Evolutionary conservation across 2,797 vertebrate species (phyloP), one percentile per base, ranked within the genome.

Genomic region (Hylomyscus alleni): DNA sequence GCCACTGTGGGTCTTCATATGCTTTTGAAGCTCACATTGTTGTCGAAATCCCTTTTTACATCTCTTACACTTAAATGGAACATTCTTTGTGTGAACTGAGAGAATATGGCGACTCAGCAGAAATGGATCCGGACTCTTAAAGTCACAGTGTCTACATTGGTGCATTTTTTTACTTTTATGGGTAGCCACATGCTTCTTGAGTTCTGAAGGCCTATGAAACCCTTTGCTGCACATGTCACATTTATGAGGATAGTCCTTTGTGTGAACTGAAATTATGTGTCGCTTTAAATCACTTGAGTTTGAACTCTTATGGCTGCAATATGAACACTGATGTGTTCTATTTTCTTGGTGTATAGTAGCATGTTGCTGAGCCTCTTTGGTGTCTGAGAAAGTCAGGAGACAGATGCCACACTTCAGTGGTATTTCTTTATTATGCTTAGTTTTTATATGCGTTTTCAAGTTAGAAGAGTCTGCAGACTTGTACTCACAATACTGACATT

Each of bases 81-180:
- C 99, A 98, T 99, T 99, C 97, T 99, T 99, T 69, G 99, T 99
- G 98, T 99, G 99, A 92, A 99, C 99, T 29, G 99, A 99, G 96
- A 99, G 98, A 98, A 99, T 99, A 98, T 99, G 99, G 97, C 99
- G 99, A 98, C 99, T 99, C 92, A 99, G 99, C 96, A 99, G 99
- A 97, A 99, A 99, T 0, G 99, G 99, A 97, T 99, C 99, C 40
- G 99, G 99, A 81, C 99, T 99, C 98, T 99, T 99, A 98, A 99
- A 99, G 99, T 99, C 99, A 99, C 99, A 99, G 98, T 99, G 99
- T 97, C 99, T 99, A 98, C 99, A 99, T 26, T 99, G 99, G 97
- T 99, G 99, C 98, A 99, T 98, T 98, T 99, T 99, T 99, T 99
- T 99, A 97, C 99, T 99, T 98, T 99, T 99, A 98, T 99, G 99